phyloP scores from a whole-genome alignment of 2,113 vertebrate genomes.

The Orthonyx spaldingii region DNA sequence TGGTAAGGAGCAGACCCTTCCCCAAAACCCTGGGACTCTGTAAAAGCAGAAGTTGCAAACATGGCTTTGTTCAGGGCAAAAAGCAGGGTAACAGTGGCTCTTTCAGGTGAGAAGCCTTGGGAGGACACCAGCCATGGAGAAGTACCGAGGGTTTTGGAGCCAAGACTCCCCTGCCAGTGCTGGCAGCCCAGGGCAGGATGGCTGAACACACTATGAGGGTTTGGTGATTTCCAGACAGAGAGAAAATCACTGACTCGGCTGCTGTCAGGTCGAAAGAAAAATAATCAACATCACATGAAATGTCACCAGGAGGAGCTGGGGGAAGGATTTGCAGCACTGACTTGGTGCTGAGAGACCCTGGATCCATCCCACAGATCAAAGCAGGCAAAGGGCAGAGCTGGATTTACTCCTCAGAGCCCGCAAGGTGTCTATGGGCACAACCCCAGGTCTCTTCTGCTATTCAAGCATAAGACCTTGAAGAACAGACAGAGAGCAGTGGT shows the following conservation, averaged over 20 bases:
- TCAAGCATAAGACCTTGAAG: not conserved
- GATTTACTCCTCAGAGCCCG: not conserved
- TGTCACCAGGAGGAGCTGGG: not conserved
- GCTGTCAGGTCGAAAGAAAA: not conserved
- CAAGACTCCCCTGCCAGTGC: not conserved
- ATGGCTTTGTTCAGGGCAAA: rapidly evolving
- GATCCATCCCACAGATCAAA: not conserved
- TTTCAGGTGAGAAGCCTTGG: not conserved
- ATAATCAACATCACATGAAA: not conserved
- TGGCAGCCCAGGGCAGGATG: not conserved
- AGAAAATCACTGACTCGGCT: not conserved
- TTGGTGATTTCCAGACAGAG: not conserved
- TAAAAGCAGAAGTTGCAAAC: not conserved
- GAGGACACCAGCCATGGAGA: not conserved
- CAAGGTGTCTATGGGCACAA: not conserved
- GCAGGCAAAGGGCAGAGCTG: not conserved
- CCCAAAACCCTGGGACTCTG: no score
- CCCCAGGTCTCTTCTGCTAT: not conserved
- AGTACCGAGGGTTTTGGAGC: no score
- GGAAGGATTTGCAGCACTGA: not conserved
- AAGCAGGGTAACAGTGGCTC: not conserved
- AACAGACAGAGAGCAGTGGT: not conserved
- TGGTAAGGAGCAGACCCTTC: not conserved
- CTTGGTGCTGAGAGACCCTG: not conserved
- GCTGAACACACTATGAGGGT: not conserved